Conservation (phyloP, 2,113 vertebrate species). For the Tachysurus fulvidraco region DNA sequence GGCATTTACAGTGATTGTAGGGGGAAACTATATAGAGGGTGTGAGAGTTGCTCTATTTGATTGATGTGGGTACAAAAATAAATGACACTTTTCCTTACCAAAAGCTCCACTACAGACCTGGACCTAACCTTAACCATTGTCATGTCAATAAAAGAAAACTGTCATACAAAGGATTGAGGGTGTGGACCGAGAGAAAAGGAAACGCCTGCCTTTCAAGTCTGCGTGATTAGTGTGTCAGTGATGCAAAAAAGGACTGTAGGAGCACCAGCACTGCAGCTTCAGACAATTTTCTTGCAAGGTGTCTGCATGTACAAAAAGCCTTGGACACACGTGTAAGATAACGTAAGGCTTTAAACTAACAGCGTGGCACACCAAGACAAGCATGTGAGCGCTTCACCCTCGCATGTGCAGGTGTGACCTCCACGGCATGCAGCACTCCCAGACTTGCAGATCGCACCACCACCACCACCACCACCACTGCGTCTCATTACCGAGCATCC, state of each 20-base stretch:
- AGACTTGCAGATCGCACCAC: not conserved
- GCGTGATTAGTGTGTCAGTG: not conserved
- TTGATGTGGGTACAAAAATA: not conserved
- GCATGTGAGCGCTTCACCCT: constrained; percentile 10
- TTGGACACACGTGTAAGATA: not conserved
- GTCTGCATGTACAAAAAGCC: not conserved
- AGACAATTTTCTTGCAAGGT: constrained; percentile 1
- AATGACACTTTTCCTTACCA: not conserved
- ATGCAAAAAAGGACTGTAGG: not conserved
- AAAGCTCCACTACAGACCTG: not conserved
- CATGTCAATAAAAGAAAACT: not conserved
- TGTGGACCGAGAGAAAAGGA: constrained; percentile 20
- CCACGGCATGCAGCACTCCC: constrained; percentile 15
- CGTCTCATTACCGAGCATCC: not conserved
- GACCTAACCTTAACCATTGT: not conserved
- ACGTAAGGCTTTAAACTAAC: constrained; percentile 27
- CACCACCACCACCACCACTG: not conserved
- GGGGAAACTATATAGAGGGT: not conserved
- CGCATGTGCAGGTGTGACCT: constrained; percentile 48
- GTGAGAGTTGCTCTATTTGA: not conserved
- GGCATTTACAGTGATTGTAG: constrained; percentile 26
- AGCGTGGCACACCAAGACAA: not conserved
- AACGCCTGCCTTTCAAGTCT: constrained; percentile 15
- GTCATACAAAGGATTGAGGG: constrained; percentile 4
- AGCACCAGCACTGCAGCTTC: not conserved